Base-by-base conservation (phyloP, 2,797 vertebrate species). In the Myiothlypis chrysogaster region DNA sequence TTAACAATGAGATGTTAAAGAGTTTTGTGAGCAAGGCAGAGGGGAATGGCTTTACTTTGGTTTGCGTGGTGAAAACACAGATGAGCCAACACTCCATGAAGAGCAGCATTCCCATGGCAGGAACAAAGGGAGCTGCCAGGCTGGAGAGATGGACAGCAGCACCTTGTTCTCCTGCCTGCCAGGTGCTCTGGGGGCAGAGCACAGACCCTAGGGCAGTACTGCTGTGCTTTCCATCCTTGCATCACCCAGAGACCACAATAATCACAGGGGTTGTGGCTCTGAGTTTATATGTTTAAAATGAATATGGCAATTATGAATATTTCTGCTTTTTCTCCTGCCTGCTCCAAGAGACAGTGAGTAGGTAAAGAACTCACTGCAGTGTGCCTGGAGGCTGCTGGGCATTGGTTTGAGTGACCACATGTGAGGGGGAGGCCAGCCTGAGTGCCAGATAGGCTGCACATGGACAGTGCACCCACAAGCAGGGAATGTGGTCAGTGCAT, bases 71-170 rank as follows among this genome's bases (percentile, higher is more conserved):
- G 63, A 82, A 89, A 94, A 70, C 46, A 14, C 46, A 87, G 83
- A 82, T 25, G 60, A 95, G 80, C 46, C 73, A 56, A 43, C 14
- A 1, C 59, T 79, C 15, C 75, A 35, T 3, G 61, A 92, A 78
- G 63, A 86, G 73, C 69, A 75, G 47, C 49, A 18, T 46, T 89
- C 83, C 64, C 22, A 2, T 14, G 69, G 69, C 55, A 94, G 73
- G 47, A 87, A 84, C 89, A 94, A 94, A 95, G 35, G 89, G 59
- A 94, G 66, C 76, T 83, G 82, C 65, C 84, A 88, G 43, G 60
- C 89, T 77, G 68, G 21, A 57, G 65, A 52, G 85, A 88, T 4
- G 39, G 82, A 86, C 89, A 92, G 84, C 87, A 83, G 71, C 46
- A 61, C 0, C 1, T 14, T 56, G 8, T 15, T 88, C 83, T 34